Evolutionary conservation across 2,113 vertebrate genomes (phyloP).

Genomic region (Microcebus murinus): DNA sequence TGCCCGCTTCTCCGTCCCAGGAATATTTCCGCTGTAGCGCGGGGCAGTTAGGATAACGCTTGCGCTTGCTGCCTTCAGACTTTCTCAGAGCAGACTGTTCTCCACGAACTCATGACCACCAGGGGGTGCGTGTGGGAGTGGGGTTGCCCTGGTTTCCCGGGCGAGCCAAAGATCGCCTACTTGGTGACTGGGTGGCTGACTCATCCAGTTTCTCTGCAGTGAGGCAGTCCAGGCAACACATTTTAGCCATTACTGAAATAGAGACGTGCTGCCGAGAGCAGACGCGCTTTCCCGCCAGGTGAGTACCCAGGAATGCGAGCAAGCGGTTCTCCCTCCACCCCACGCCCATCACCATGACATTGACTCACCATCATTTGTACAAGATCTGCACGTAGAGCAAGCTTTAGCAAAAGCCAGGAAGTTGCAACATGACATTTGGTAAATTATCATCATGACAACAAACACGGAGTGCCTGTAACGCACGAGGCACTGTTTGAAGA

Average conservation of each 20-base stretch:
- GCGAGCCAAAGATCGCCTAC: not conserved
- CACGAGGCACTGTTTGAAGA: not conserved
- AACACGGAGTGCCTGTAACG: not conserved
- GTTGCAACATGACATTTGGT: not conserved
- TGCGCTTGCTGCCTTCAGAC: not conserved
- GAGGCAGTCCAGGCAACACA: not conserved
- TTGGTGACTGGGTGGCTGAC: not conserved
- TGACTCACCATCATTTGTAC: not conserved
- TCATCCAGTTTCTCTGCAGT: not conserved
- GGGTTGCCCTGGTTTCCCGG: not conserved
- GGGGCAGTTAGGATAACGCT: accelerated
- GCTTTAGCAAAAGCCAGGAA: constrained; percentile 1
- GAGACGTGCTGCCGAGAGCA: constrained; percentile 12
- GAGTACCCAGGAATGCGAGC: constrained; percentile 47
- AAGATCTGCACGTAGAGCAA: not conserved
- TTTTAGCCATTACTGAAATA: constrained; percentile 45
- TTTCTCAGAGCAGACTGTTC: not conserved
- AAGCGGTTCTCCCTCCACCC: not conserved
- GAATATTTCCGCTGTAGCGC: not conserved
- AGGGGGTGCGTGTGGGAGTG: not conserved
- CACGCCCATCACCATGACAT: not conserved
- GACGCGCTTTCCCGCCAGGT: constrained; percentile 45
- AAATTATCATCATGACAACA: not conserved
- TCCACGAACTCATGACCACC: not conserved
- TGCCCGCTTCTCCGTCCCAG: not conserved